Conservation (phyloP, 2,888 invertebrate genomes). For the Megalurothrips usitatus region DNA sequence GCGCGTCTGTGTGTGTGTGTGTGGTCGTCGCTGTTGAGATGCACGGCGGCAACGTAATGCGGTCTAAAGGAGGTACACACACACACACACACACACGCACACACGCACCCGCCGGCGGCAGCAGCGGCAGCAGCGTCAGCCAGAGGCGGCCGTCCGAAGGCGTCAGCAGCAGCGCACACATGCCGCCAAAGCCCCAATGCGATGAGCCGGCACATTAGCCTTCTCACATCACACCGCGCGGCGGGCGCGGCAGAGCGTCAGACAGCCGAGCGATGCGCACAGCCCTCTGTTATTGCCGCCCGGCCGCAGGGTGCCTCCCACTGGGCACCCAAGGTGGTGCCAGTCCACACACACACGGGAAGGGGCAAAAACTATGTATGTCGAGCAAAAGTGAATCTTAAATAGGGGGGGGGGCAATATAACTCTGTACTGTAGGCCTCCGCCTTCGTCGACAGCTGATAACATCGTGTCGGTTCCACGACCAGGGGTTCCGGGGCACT, state of each 20-base stretch:
- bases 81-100: too few species aligned
- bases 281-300: background rate
- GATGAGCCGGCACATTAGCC: constrained; percentile 1
- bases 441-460: too few species aligned
- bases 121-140: background rate
- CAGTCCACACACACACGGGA: too few species aligned
- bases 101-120: too few species aligned
- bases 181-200: background rate
- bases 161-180: background rate
- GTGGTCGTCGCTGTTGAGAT: background rate
- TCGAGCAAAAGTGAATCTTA: too few species aligned
- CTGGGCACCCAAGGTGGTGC: too few species aligned
- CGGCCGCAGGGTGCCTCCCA: background rate
- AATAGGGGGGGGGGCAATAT: too few species aligned
- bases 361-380: too few species aligned
- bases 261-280: background rate
- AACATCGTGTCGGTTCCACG: too few species aligned
- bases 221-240: background rate
- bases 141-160: background rate
- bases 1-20: background rate
- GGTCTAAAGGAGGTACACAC: too few species aligned
- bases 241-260: background rate
- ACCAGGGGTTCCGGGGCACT: too few species aligned
- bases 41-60: background rate
- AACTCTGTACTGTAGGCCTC: too few species aligned